These are phyloP conservation scores for Chrysopa pallens DNA, from an alignment of 1,140 invertebrate species.

Conservation along the genomic window DNA sequence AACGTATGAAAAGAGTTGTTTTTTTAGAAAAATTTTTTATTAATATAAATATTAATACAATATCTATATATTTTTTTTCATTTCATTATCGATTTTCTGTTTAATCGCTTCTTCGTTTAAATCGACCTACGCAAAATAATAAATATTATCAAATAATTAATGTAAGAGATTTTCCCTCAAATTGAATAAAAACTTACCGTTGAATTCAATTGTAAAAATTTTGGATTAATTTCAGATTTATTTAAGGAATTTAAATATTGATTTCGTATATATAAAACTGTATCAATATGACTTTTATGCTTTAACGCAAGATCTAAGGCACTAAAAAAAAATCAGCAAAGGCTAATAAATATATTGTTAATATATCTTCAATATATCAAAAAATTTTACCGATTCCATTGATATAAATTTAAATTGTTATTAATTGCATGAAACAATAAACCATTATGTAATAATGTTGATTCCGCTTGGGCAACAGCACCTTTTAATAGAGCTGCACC, in stretches of 20 bases:
- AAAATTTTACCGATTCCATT: constrained; percentile 54
- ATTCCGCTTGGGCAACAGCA: constrained; percentile 62
- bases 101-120: too few relatives aligned
- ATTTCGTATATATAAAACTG: constrained; percentile 55
- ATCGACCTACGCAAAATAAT: too few relatives aligned
- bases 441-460: constrained; percentile 60
- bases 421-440: constrained; percentile 58
- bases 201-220: constrained; percentile 43
- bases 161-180: too few relatives aligned
- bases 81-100: too few relatives aligned
- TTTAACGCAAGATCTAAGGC: constrained; percentile 72
- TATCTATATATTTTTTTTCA: too few relatives aligned
- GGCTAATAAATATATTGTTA: constrained; percentile 2
- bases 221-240: constrained; percentile 56
- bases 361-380: constrained; percentile 2
- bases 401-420: constrained; percentile 63
- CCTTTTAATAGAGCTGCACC: constrained; percentile 66
- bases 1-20: too few relatives aligned
- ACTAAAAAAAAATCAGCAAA: constrained; percentile 24
- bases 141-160: too few relatives aligned
- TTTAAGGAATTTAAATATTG: constrained; percentile 56
- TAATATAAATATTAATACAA: too few relatives aligned
- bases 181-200: constrained; percentile 23
- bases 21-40: too few relatives aligned
- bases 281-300: constrained; percentile 57